phyloP scores from a whole-genome alignment of 2,797 vertebrate species.

The Thripadectes ignobilis region DNA sequence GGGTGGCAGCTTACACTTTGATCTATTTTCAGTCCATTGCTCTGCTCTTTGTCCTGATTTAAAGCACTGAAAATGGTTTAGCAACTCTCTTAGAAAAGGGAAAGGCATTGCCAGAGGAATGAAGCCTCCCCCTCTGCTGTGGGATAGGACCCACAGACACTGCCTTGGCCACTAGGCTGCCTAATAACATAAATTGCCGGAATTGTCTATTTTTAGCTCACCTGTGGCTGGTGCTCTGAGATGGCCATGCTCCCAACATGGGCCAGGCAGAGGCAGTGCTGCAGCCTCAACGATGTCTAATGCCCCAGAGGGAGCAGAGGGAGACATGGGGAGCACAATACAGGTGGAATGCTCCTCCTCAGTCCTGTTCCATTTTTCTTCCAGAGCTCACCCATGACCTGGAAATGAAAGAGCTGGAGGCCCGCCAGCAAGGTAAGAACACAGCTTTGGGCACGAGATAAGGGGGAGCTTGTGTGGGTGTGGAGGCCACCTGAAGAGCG shows the following conservation, averaged over 20 bases:
- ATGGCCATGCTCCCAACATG: rapidly evolving
- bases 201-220: background rate
- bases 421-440: slow-evolving; percentile 85
- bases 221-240: background rate
- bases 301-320: background rate
- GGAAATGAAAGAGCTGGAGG: slow-evolving; percentile 86
- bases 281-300: background rate
- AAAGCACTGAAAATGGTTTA: background rate
- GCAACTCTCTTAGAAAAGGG: background rate
- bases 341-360: background rate
- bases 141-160: background rate
- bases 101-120: background rate
- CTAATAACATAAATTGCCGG: background rate
- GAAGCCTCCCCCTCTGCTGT: rapidly evolving
- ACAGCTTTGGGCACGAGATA: background rate
- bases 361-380: slow-evolving; percentile 5
- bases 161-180: background rate
- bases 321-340: rapidly evolving
- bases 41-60: slow-evolving; percentile 43
- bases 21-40: slow-evolving; percentile 33
- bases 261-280: background rate
- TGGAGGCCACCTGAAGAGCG: background rate
- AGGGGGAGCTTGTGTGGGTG: rapidly evolving
- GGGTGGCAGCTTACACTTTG: background rate
- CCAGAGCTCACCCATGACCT: slow-evolving; percentile 90